Conservation (phyloP, 2,113 vertebrate genomes). For the Nyctibius bracteatus region DNA sequence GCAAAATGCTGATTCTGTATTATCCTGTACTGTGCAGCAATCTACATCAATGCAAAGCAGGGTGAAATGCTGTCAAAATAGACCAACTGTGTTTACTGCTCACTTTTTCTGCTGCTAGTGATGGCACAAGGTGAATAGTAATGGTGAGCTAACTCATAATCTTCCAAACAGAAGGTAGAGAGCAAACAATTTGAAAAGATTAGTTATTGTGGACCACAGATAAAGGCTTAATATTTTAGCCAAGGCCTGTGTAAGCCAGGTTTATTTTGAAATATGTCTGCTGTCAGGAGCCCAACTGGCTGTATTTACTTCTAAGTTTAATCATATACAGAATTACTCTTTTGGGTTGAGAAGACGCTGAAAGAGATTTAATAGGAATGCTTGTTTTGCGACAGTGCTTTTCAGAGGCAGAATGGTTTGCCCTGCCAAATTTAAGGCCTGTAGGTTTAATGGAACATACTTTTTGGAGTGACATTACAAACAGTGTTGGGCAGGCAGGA, state of each 20-base stretch:
- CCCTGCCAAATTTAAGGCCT: slow-evolving; percentile 28
- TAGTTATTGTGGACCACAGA: slow-evolving; percentile 59
- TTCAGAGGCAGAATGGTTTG: slow-evolving; percentile 34
- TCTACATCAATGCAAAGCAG: background rate
- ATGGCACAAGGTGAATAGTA: slow-evolving; percentile 55
- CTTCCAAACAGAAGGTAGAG: slow-evolving; percentile 42
- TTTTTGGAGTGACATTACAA: slow-evolving; percentile 36
- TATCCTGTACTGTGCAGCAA: background rate
- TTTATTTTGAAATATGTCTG: slow-evolving; percentile 65
- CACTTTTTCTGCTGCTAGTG: slow-evolving; percentile 31
- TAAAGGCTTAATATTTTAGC: slow-evolving; percentile 66
- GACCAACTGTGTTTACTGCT: slow-evolving; percentile 22
- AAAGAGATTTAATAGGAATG: slow-evolving; percentile 56
- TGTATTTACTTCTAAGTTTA: slow-evolving; percentile 57
- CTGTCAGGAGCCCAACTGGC: slow-evolving; percentile 60
- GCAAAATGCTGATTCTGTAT: background rate
- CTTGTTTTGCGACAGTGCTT: slow-evolving; percentile 40
- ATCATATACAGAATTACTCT: slow-evolving; percentile 54
- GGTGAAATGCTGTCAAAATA: slow-evolving; percentile 16
- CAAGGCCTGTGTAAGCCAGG: slow-evolving; percentile 47
- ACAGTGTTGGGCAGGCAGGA: background rate
- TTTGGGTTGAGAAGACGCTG: slow-evolving; percentile 22
- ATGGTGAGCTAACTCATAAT: slow-evolving; percentile 50
- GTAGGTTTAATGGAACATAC: slow-evolving; percentile 13
- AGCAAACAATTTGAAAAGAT: slow-evolving; percentile 58